Evolutionary conservation across 1,140 invertebrate species (phyloP).

Genomic region (Anastrepha ludens): DNA sequence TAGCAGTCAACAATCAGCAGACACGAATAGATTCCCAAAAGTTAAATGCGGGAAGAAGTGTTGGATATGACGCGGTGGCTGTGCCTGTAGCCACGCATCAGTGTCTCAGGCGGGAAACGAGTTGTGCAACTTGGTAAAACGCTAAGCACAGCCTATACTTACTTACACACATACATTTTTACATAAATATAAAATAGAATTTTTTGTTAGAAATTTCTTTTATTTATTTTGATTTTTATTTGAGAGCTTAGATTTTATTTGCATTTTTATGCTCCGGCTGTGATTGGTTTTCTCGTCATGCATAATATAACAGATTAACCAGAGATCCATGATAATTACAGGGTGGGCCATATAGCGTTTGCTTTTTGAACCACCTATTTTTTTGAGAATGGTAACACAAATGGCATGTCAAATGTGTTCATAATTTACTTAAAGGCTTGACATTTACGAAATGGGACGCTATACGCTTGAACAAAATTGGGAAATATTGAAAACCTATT

Average conservation of each 20-base stretch:
- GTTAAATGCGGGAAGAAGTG: neutral
- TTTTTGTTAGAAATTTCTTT: too few relatives aligned
- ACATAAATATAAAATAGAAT: too few relatives aligned
- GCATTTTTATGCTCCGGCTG: neutral
- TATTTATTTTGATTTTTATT: neutral
- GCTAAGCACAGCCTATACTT: neutral
- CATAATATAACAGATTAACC: neutral
- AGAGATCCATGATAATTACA: neutral
- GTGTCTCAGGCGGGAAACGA: neutral
- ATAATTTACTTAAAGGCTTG: too few relatives aligned
- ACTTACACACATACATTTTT: neutral
- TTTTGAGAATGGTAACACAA: too few relatives aligned
- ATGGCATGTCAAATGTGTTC: too few relatives aligned
- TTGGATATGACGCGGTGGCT: neutral
- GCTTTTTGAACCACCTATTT: too few relatives aligned
- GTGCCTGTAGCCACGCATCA: neutral
- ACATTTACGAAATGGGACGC: too few relatives aligned
- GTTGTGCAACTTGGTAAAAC: neutral
- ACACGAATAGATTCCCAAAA: neutral
- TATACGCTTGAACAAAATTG: too few relatives aligned
- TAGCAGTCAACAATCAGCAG: neutral
- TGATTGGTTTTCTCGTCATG: neutral
- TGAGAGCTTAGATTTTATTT: neutral
- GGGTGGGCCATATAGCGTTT: too few relatives aligned
- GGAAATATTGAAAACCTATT: too few relatives aligned